Percentiles rank a stretch among this genome's conserved stretches.
Evolutionary conservation across 2,888 invertebrate species (phyloP).

Genomic region (Thelaira solivaga): DNA sequence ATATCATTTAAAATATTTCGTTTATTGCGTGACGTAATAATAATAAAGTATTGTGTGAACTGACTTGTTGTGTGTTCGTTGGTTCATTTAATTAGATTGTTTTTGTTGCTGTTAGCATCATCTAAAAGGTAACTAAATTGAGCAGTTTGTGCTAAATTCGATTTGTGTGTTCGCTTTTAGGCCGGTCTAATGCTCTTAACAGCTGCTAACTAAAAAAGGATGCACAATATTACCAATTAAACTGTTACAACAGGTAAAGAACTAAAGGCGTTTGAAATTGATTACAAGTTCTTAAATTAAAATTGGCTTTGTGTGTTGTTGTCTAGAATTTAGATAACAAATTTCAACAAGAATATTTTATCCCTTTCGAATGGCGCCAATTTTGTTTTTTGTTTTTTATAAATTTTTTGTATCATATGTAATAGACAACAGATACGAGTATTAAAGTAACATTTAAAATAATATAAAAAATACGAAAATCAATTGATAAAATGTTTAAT

Average conservation of each 20-base stretch:
- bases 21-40: not conserved
- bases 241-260: slow-evolving; percentile 25
- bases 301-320: slow-evolving; percentile 5
- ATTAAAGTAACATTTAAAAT: not conserved
- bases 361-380: slow-evolving; percentile 37
- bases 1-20: not conserved
- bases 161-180: slow-evolving; percentile 13
- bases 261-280: not conserved
- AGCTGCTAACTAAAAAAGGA: slow-evolving; percentile 34
- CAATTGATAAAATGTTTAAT: slow-evolving; percentile 28
- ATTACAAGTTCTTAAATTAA: not conserved
- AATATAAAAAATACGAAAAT: not conserved
- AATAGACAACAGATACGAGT: too few relatives aligned
- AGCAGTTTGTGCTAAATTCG: slow-evolving; percentile 20
- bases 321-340: not conserved
- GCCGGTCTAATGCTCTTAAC: slow-evolving; percentile 38
- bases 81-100: too few relatives aligned
- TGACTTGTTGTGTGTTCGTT: not conserved
- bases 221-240: slow-evolving; percentile 8
- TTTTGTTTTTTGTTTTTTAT: slow-evolving; percentile 28
- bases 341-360: not conserved
- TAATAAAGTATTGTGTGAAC: not conserved
- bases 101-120: not conserved
- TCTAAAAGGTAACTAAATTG: slow-evolving; percentile 3
- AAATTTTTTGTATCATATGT: not conserved